Conservation (phyloP, 2,113 vertebrate genomes). For the Ptilonorhynchus violaceus region DNA sequence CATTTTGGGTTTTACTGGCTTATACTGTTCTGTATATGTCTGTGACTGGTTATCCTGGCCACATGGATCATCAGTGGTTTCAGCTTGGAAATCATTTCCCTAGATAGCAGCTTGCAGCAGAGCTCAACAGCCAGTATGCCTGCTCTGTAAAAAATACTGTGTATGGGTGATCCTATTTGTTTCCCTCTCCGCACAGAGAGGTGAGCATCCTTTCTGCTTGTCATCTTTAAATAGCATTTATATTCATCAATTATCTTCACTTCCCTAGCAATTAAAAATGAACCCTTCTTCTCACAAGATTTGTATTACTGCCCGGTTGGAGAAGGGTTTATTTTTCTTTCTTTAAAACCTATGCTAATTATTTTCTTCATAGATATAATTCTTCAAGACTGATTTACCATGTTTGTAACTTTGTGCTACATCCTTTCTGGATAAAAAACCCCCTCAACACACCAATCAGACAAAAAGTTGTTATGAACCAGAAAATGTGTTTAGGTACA, state of each 20-base stretch:
- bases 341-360: background rate
- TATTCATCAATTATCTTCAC: background rate
- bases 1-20: background rate
- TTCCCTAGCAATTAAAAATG: background rate
- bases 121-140: background rate
- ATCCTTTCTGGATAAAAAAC: background rate
- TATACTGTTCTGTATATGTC: background rate
- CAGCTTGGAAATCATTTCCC: background rate
- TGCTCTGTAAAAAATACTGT: background rate
- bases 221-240: background rate
- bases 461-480: background rate
- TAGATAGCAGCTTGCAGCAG: background rate
- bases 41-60: background rate
- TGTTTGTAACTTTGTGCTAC: background rate
- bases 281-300: background rate
- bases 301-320: background rate
- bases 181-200: background rate
- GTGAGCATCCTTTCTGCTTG: background rate
- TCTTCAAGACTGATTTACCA: background rate
- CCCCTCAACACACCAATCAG: background rate
- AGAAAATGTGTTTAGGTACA: background rate
- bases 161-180: background rate
- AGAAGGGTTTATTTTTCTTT: background rate
- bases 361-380: background rate
- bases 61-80: background rate